Conservation (phyloP, 2,797 vertebrate genomes). For the Enteromius mattozi region DNA sequence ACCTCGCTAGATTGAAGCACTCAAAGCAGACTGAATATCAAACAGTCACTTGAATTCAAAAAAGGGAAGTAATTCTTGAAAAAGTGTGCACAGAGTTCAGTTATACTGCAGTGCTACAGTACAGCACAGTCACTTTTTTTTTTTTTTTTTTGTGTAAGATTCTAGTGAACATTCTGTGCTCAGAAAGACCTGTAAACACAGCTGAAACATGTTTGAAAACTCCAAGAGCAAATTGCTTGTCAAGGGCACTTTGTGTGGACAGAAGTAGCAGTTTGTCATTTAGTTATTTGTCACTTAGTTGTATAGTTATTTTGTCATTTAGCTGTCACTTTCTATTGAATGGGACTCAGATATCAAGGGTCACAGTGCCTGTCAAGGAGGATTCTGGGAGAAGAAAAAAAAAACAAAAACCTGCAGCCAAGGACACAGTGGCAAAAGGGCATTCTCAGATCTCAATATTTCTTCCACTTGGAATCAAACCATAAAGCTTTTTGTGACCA, state of each 20-base stretch:
- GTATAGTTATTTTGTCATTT: conserved; percentile 34
- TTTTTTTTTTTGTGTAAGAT: background rate
- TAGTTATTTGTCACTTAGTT: conserved; percentile 39
- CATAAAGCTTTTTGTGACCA: background rate
- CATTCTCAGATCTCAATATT: background rate
- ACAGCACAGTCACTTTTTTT: background rate
- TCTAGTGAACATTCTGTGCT: background rate
- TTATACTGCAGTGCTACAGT: background rate
- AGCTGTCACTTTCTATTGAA: conserved; percentile 35
- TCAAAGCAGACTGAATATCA: conserved; percentile 21
- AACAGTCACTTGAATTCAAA: background rate
- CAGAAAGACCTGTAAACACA: background rate
- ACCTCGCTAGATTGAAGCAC: conserved; percentile 2
- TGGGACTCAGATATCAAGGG: background rate
- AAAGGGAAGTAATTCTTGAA: background rate
- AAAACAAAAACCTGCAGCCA: background rate
- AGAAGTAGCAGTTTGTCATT: conserved; percentile 25
- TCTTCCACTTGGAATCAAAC: conserved; percentile 10
- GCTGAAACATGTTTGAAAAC: background rate
- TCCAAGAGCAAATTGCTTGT: conserved; percentile 23
- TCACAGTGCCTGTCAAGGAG: background rate
- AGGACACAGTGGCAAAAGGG: conserved; percentile 20
- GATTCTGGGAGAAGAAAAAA: background rate
- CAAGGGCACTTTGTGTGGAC: conserved; percentile 23
- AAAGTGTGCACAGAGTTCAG: conserved; percentile 20